phyloP scores from a whole-genome alignment of 2,888 invertebrate species.

The Syritta pipiens region DNA sequence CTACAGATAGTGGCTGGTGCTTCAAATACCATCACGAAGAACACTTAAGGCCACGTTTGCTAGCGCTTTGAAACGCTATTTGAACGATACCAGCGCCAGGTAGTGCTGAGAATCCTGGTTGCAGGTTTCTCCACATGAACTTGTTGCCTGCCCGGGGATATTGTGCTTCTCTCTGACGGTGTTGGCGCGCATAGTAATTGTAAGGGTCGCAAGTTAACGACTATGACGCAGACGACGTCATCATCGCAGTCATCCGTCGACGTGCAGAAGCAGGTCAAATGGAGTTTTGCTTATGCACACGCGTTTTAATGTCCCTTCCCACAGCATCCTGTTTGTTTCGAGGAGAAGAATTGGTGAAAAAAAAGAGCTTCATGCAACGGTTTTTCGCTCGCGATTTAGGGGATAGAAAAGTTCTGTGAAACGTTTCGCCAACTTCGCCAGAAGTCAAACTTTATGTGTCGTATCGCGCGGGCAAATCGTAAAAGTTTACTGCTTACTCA shows the following conservation, averaged over 20 bases:
- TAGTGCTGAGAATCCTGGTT: constrained; percentile 6
- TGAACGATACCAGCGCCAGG: constrained; percentile 14
- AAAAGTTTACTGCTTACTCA: constrained; percentile 56
- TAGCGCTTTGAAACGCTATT: constrained; percentile 48
- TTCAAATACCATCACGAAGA: constrained; percentile 39
- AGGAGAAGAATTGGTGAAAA: constrained; percentile 1
- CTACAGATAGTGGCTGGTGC: constrained; percentile 41
- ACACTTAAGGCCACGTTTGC: constrained; percentile 63
- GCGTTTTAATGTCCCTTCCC: constrained; percentile 34
- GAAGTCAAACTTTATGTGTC: constrained; percentile 22
- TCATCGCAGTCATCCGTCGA: background rate
- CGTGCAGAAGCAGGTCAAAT: constrained; percentile 3
- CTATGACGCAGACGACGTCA: constrained; percentile 32
- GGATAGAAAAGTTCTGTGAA: constrained; percentile 20
- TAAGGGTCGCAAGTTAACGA: constrained; percentile 63
- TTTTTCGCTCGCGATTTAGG: constrained; percentile 7
- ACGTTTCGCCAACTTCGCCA: constrained; percentile 8
- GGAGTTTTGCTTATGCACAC: constrained; percentile 35
- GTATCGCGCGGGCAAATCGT: constrained; percentile 39
- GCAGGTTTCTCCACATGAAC: constrained; percentile 25
- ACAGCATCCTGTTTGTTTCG: background rate
- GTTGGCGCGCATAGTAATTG: constrained; percentile 61
- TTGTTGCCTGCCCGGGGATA: constrained; percentile 63
- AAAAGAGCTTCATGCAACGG: background rate
- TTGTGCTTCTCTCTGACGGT: constrained; percentile 47